Evolutionary conservation across 2,113 vertebrate genomes (phyloP), one percentile per base, ranked within the genome.

Genomic region (Chloebia gouldiae): DNA sequence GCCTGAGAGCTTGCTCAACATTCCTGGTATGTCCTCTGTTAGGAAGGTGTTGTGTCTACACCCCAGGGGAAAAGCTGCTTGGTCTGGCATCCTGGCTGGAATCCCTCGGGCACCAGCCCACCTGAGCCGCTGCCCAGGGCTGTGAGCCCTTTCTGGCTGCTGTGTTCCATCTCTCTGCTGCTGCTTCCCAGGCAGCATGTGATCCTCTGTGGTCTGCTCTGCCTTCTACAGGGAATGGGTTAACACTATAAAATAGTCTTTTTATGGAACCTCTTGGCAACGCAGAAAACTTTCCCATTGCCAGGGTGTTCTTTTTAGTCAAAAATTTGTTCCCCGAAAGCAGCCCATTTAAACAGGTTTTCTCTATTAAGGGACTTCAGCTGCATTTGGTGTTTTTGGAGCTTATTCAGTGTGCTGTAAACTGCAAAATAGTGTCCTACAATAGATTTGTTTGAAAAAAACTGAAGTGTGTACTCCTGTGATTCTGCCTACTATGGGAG

Each of bases 331-430:
- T 63, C 47, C 85, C 96, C 85, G 95, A 97, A 97, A 96, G 96
- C 90, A 93, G 95, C 78, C 70, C 81, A 56, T 97, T 96, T 96
- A 96, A 84, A 60, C 94, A 97, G 87, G 81, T 92, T 96, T 94
- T 97, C 93, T 96, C 95, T 96, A 65, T 96, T 97, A 97, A 97
- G 78, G 70, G 61, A 16, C 49, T 97, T 97, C 93, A 95, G 90
- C 87, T 96, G 91, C 77, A 56, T 93, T 93, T 91, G 89, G 81
- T 33, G 54, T 75, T 94, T 97, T 95, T 92, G 64, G 59, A 84
- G 92, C 79, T 94, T 94, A 88, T 83, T 93, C 5, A 37, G 27
- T 61, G 87, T 70, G 39, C 69, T 93, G 82, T 75, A 78, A 93
- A 88, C 86, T 75, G 85, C 82, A 72, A 73, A 96, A 57, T 27